Conservation (phyloP, 1,140 invertebrate genomes). For the Cyphomyrmex costatus region DNA sequence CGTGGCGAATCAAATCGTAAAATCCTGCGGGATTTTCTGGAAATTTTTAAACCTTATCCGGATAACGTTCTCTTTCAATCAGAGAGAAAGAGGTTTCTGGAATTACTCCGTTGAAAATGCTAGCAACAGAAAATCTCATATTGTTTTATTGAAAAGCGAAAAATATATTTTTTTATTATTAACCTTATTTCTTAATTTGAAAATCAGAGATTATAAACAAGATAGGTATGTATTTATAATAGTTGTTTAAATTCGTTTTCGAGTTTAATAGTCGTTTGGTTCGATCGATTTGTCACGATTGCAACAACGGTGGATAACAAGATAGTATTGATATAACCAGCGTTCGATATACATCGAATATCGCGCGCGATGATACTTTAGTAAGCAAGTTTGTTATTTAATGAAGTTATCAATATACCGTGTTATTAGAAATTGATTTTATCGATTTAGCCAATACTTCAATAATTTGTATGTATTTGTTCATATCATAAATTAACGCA, state of each 20-base stretch:
- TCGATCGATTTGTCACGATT: slow-evolving; percentile 17
- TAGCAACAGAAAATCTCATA: not conserved
- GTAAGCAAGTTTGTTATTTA: slow-evolving; percentile 8
- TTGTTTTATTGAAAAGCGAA: slow-evolving; percentile 1
- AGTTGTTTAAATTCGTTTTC: slow-evolving; percentile 57
- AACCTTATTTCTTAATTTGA: not conserved
- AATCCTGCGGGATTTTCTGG: slow-evolving; percentile 35
- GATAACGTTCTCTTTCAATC: slow-evolving; percentile 9
- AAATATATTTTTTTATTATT: not conserved
- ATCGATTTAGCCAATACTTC: not conserved
- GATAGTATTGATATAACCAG: not conserved
- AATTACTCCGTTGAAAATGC: slow-evolving; percentile 7
- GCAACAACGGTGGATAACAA: slow-evolving; percentile 26
- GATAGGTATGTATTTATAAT: no score
- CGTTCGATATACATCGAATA: no score
- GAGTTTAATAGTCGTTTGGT: slow-evolving; percentile 12
- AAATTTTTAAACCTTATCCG: slow-evolving; percentile 35
- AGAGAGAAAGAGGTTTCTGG: not conserved
- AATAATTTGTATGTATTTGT: slow-evolving; percentile 19
- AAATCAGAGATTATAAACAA: not conserved
- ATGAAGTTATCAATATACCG: slow-evolving; percentile 2
- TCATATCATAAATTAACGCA: not conserved
- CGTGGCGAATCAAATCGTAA: slow-evolving; percentile 19
- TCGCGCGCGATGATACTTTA: slow-evolving; percentile 35
- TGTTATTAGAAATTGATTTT: slow-evolving; percentile 42